Base-by-base conservation (phyloP, 1,140 invertebrate species). In the Microplitis demolitor region DNA sequence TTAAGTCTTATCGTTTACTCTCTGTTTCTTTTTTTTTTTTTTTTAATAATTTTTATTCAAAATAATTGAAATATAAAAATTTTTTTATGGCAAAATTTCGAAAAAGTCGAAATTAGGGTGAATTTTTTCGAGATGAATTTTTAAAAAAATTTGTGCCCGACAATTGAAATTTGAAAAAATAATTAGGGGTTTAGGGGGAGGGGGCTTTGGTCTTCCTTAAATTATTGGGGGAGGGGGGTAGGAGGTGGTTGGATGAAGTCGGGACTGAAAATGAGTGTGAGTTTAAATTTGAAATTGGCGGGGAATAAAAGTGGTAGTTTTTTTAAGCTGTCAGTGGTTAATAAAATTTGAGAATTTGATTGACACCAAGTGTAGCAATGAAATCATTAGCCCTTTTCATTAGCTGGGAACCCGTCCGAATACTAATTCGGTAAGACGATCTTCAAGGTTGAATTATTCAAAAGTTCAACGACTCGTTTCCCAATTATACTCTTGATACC, bases 1-100 rank as follows among this genome's bases (percentile, higher is more conserved):
- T 73, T 68, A 78, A 78, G 75, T 70, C 51, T 24, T 24, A 24
- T 58, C 14, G 24, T 24, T 24, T 31, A 9, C 31, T 61, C 53
- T 39, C 34, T 24, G 24, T 24, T 24, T 24, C 24, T 24, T 24
- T 24, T 24, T 24, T 24, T 24, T 24, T 24, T 24, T 24, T 24
- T 24, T 24, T n/a, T n/a, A n/a, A n/a, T n/a, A n/a, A n/a, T n/a
- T n/a, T n/a, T n/a, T n/a, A n/a, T n/a, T n/a, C 24, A 24, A 24
- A 24, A 24, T 24, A 24, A 24, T 24, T 24, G 2, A 24, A 24
- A 24, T 2, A 24, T 24, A 24, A 24, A 24, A 24, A 24, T 24
- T 24, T 24, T 24, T 24, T 24, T 2, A 24, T 24, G 24, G 24
- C 24, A 24, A 24, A 24, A 24, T 24, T 24, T 24, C 2, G 24